Conservation (phyloP, 2,797 vertebrate species). For the Lates japonicus region DNA sequence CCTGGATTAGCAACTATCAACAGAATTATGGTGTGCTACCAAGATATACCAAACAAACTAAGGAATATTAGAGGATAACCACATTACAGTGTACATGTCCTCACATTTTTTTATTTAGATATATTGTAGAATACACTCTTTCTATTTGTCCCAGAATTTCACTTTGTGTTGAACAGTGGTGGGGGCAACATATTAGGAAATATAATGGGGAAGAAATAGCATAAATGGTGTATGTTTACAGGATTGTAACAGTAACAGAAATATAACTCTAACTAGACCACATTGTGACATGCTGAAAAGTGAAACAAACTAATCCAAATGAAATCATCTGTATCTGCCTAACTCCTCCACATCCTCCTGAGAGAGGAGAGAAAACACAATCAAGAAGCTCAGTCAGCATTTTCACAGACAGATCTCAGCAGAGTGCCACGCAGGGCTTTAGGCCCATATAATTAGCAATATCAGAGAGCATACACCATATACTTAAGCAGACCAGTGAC, state of each 20-base stretch:
- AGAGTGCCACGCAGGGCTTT: slow-evolving; percentile 27
- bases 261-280: neutral
- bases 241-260: too few species aligned
- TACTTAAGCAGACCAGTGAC: slow-evolving; percentile 80
- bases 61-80: too few species aligned
- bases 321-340: slow-evolving; percentile 9
- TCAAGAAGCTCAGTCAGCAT: slow-evolving; percentile 40
- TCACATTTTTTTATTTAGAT: too few species aligned
- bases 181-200: too few species aligned
- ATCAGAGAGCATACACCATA: slow-evolving; percentile 73
- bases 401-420: slow-evolving; percentile 51
- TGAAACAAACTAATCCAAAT: neutral
- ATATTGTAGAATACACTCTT: too few species aligned
- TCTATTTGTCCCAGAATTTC: too few species aligned
- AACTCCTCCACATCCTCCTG: slow-evolving; percentile 26
- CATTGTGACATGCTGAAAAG: slow-evolving; percentile 5
- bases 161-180: too few species aligned
- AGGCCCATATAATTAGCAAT: slow-evolving; percentile 81
- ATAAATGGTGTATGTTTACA: too few species aligned
- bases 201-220: too few species aligned
- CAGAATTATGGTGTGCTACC: neutral
- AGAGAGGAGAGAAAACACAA: slow-evolving; percentile 30
- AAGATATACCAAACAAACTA: too few species aligned
- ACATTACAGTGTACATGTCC: too few species aligned
- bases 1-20: neutral